Evolutionary conservation across 2,888 invertebrate species (phyloP).

Genomic region (Drosophila ezoana): DNA sequence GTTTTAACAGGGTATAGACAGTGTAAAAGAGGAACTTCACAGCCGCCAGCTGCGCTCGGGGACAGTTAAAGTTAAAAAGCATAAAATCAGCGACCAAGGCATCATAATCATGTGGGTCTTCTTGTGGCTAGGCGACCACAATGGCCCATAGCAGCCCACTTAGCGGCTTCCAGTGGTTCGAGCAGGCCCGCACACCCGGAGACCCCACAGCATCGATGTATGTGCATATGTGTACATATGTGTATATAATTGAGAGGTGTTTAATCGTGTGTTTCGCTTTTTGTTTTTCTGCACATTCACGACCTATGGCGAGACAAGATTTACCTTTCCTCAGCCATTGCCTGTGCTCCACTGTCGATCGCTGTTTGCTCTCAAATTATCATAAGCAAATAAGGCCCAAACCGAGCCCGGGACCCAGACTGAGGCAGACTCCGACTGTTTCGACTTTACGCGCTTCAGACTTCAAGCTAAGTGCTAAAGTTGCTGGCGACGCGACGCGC

Average conservation of each 20-base stretch:
- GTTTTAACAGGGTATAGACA: slow-evolving; percentile 37
- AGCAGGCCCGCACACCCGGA: slow-evolving; percentile 33
- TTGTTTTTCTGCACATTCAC: slow-evolving; percentile 77
- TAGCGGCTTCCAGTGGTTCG: slow-evolving; percentile 64
- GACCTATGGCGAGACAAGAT: slow-evolving; percentile 57
- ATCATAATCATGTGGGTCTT: slow-evolving; percentile 76
- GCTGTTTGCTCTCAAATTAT: slow-evolving; percentile 83
- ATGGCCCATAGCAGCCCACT: slow-evolving; percentile 66
- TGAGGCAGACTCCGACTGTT: slow-evolving; percentile 46
- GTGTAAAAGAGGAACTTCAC: slow-evolving; percentile 26
- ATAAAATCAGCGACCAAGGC: slow-evolving; percentile 39
- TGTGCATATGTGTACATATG: slow-evolving; percentile 5
- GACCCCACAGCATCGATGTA: slow-evolving; percentile 33
- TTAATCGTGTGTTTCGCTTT: slow-evolving; percentile 84
- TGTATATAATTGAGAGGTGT: slow-evolving; percentile 84
- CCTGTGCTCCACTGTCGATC: slow-evolving; percentile 63
- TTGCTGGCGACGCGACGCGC: slow-evolving; percentile 80
- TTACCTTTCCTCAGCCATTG: slow-evolving; percentile 46
- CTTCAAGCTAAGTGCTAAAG: slow-evolving; percentile 78
- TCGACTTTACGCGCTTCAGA: slow-evolving; percentile 69
- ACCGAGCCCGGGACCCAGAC: slow-evolving; percentile 19
- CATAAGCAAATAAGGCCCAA: slow-evolving; percentile 81
- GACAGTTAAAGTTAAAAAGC: slow-evolving; percentile 48
- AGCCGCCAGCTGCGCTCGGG: slow-evolving; percentile 36
- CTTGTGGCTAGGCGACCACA: slow-evolving; percentile 44